Percentiles rank a stretch among this genome's conserved stretches.
Conservation (phyloP, 1,140 invertebrate species). For the Trypoxylus dichotomus region DNA sequence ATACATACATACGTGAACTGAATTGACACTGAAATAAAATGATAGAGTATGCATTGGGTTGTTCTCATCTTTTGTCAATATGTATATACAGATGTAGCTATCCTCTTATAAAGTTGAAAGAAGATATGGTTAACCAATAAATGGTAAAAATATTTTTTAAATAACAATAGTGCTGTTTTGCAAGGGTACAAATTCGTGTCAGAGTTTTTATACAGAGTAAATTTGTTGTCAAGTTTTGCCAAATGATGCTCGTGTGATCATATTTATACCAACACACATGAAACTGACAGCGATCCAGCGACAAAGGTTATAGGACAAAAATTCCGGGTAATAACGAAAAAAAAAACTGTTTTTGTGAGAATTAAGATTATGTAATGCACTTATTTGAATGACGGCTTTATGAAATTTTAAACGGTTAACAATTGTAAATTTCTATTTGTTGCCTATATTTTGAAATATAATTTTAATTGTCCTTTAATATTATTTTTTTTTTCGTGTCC, state of each 20-base stretch:
- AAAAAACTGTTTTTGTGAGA: too few relatives aligned
- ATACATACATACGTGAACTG: not conserved
- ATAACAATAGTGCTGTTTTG: slow-evolving; percentile 50
- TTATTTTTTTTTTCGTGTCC: too few relatives aligned
- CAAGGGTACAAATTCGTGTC: slow-evolving; percentile 52
- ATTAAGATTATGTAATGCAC: too few relatives aligned
- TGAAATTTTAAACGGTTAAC: too few relatives aligned
- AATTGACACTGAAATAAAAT: slow-evolving; percentile 2
- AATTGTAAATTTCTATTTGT: too few relatives aligned
- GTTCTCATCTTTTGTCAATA: slow-evolving; percentile 43
- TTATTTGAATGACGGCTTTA: too few relatives aligned
- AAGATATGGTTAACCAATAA: slow-evolving; percentile 41
- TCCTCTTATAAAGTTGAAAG: slow-evolving; percentile 37
- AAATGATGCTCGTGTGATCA: slow-evolving; percentile 39
- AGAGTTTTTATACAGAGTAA: slow-evolving; percentile 51
- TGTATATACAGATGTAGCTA: slow-evolving; percentile 47
- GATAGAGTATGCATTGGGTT: slow-evolving; percentile 26
- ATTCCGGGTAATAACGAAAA: not conserved
- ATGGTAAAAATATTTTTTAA: slow-evolving; percentile 45
- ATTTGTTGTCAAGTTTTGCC: slow-evolving; percentile 50
- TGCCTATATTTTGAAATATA: too few relatives aligned
- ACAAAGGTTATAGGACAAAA: not conserved
- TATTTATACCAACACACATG: slow-evolving; percentile 35
- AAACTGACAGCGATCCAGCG: not conserved
- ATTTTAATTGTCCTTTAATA: too few relatives aligned